phyloP scores from a whole-genome alignment of 2,888 invertebrate species.

The Trissoscelio sp. region DNA sequence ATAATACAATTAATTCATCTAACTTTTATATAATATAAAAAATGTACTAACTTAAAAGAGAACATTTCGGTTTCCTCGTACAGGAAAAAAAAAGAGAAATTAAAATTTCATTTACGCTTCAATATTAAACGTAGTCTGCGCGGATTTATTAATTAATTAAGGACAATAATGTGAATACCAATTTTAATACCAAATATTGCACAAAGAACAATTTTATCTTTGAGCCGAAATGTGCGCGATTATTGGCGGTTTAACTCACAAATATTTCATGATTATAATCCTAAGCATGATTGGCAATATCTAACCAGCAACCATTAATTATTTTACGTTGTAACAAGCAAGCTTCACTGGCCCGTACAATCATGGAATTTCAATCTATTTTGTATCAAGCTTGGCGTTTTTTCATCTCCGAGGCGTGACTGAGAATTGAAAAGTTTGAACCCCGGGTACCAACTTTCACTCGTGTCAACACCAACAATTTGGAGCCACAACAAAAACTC shows the following conservation, averaged over 20 bases:
- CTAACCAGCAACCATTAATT: conserved; percentile 42
- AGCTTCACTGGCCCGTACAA: conserved; percentile 18
- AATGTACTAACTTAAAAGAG: too few relatives aligned
- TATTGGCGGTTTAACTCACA: conserved; percentile 25
- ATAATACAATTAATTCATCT: too few relatives aligned
- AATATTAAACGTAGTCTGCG: too few relatives aligned
- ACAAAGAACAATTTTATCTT: conserved; percentile 19
- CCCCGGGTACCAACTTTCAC: conserved; percentile 29
- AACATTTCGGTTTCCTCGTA: too few relatives aligned
- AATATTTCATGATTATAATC: conserved; percentile 35
- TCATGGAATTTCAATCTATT: conserved; percentile 31
- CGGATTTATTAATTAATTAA: too few relatives aligned
- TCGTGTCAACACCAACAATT: conserved; percentile 34
- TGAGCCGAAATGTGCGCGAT: conserved; percentile 13
- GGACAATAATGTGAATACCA: neutral
- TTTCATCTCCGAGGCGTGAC: conserved; percentile 26
- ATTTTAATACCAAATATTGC: too few relatives aligned
- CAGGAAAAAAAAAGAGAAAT: too few relatives aligned
- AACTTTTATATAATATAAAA: too few relatives aligned
- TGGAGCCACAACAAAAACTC: conserved; percentile 23
- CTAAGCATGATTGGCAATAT: conserved; percentile 41
- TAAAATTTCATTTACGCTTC: too few relatives aligned
- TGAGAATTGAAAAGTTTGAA: too few relatives aligned
- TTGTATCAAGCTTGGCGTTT: neutral
- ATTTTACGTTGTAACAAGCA: conserved; percentile 10